Percentiles rank a stretch among this genome's conserved stretches.
Conservation (phyloP, 2,113 vertebrate species). For the Tauraco erythrolophus region DNA sequence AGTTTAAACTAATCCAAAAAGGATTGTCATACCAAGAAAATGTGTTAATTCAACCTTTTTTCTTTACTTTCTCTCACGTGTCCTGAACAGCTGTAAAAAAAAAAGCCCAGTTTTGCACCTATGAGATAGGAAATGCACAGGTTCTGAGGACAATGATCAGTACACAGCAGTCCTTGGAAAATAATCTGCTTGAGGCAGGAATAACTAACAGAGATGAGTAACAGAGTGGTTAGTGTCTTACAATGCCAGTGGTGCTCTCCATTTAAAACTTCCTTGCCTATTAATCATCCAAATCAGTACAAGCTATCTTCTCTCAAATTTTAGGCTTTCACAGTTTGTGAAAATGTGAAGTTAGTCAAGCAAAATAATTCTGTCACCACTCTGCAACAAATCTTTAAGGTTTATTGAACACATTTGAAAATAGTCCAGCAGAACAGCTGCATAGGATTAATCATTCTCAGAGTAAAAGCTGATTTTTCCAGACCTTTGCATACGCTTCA, state of each 20-base stretch:
- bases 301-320: not conserved
- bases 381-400: slow-evolving; percentile 39
- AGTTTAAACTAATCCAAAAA: not conserved
- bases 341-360: slow-evolving; percentile 20
- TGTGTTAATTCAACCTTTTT: not conserved
- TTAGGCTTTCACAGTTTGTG: slow-evolving; percentile 35
- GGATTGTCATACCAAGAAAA: not conserved
- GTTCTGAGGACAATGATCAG: not conserved
- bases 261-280: not conserved
- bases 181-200: not conserved
- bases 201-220: not conserved
- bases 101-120: not conserved
- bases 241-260: not conserved
- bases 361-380: slow-evolving; percentile 29
- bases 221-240: not conserved
- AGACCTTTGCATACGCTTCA: not conserved
- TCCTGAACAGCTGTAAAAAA: not conserved
- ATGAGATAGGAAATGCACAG: not conserved
- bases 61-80: not conserved
- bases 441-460: slow-evolving; percentile 24
- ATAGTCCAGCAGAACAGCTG: slow-evolving; percentile 51
- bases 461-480: slow-evolving; percentile 14
- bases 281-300: slow-evolving; percentile 8
- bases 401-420: slow-evolving; percentile 57
- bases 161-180: not conserved